Conservation (phyloP, 2,888 invertebrate species). For the Trachelus tabidus region DNA sequence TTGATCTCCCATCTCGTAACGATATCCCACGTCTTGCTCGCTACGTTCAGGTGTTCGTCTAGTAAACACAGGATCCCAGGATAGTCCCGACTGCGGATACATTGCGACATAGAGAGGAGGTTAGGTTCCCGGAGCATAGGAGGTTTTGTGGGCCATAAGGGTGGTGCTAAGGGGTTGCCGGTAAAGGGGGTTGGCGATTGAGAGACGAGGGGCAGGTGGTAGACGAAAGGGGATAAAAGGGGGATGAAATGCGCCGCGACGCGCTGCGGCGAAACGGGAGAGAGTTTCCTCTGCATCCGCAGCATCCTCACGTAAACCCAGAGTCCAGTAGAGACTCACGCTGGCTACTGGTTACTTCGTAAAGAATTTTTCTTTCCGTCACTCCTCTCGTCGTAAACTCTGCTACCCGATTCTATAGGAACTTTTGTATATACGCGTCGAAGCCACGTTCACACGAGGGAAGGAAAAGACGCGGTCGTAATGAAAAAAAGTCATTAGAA, state of each 20-base stretch:
- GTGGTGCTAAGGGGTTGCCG: slow-evolving; percentile 22
- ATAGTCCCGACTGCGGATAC: slow-evolving; percentile 58
- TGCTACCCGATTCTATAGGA: slow-evolving; percentile 5
- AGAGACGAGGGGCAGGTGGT: slow-evolving; percentile 21
- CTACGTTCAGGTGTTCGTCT: no score
- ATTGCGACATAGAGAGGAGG: slow-evolving; percentile 58
- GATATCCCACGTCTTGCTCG: neutral
- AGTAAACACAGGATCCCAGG: neutral
- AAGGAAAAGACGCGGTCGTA: neutral
- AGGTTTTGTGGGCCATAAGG: slow-evolving; percentile 33
- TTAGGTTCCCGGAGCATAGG: slow-evolving; percentile 37
- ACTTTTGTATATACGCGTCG: neutral
- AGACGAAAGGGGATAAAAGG: slow-evolving; percentile 29
- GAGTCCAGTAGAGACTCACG: slow-evolving; percentile 50
- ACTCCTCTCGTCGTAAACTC: slow-evolving; percentile 10
- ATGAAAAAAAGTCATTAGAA: neutral
- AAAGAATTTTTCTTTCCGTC: slow-evolving; percentile 18
- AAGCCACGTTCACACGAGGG: neutral
- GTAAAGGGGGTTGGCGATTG: slow-evolving; percentile 22
- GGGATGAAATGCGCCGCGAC: slow-evolving; percentile 56
- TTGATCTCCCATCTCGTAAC: neutral
- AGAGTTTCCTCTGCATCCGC: slow-evolving; percentile 53
- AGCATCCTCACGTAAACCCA: slow-evolving; percentile 50
- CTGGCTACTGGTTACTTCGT: slow-evolving; percentile 45
- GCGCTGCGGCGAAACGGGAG: slow-evolving; percentile 53